phyloP scores from a whole-genome alignment of 2,888 invertebrate genomes.

The Ennomos quercinarius region DNA sequence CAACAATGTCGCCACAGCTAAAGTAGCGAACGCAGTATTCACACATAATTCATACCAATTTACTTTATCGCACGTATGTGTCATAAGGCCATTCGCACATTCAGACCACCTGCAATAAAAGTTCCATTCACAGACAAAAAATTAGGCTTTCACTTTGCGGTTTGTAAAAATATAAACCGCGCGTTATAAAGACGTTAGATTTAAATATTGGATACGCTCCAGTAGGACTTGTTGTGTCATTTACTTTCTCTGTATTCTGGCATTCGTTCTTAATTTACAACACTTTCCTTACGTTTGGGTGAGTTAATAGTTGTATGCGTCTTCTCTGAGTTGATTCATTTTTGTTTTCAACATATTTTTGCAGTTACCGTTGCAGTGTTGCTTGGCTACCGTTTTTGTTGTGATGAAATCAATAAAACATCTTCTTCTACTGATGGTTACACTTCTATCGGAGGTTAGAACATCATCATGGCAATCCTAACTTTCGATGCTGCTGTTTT shows the following conservation, averaged over 20 bases:
- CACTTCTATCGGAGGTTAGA: no score
- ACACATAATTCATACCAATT: constrained; percentile 29
- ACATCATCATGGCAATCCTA: no score
- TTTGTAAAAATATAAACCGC: constrained; percentile 64
- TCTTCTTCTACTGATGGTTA: no score
- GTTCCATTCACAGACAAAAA: constrained; percentile 41
- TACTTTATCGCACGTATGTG: constrained; percentile 32
- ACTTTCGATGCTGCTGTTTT: no score
- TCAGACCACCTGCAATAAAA: constrained; percentile 45
- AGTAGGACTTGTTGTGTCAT: constrained; percentile 53
- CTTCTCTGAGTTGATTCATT: constrained; percentile 7
- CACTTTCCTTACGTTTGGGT: constrained; percentile 44
- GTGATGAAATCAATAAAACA: no score
- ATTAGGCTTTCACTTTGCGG: constrained; percentile 65
- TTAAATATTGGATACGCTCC: constrained; percentile 56
- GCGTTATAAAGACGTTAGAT: constrained; percentile 64
- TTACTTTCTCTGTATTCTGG: constrained; percentile 39
- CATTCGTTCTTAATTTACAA: constrained; percentile 37
- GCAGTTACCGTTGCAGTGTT: no score
- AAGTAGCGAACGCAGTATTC: constrained; percentile 24
- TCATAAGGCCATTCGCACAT: constrained; percentile 46
- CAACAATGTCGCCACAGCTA: background rate
- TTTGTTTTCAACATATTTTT: background rate
- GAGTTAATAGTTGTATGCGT: constrained; percentile 20
- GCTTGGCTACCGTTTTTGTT: no score